These are phyloP conservation scores for Grantiella picta DNA, from an alignment of 2,113 vertebrate genomes.

Conservation along the genomic window DNA sequence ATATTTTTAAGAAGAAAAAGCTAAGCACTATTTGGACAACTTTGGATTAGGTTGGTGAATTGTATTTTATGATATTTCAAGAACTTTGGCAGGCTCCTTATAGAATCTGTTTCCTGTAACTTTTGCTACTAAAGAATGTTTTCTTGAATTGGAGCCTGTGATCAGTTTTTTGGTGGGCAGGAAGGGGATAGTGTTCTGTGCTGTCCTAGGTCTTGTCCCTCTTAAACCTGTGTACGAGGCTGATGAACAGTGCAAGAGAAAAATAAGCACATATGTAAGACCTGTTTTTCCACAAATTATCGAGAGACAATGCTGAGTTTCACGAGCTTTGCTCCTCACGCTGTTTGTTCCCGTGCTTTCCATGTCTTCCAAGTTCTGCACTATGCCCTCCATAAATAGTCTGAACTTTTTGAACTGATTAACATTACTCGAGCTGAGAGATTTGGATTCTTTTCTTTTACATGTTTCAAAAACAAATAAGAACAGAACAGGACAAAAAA, in stretches of 20 bases:
- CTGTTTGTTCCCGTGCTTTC: neutral
- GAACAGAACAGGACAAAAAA: neutral
- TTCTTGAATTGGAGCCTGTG: neutral
- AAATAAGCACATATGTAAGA: neutral
- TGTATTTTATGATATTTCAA: neutral
- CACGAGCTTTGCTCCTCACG: neutral
- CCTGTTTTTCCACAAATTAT: neutral
- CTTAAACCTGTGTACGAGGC: neutral
- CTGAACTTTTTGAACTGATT: neutral
- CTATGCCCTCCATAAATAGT: neutral
- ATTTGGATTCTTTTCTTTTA: neutral
- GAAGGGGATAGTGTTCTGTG: neutral
- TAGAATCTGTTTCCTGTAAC: conserved; percentile 8
- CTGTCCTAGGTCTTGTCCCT: neutral
- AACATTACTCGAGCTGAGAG: neutral
- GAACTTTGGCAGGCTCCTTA: neutral
- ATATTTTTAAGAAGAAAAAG: neutral
- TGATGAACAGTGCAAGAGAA: neutral
- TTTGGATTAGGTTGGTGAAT: neutral
- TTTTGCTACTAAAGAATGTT: neutral
- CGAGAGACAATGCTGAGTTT: neutral
- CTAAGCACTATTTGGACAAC: neutral
- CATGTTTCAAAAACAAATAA: neutral
- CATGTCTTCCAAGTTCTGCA: neutral
- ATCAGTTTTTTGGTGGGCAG: neutral